Base-by-base conservation (phyloP, 2,797 vertebrate genomes). In the Sebastiscus albofasciatus region DNA sequence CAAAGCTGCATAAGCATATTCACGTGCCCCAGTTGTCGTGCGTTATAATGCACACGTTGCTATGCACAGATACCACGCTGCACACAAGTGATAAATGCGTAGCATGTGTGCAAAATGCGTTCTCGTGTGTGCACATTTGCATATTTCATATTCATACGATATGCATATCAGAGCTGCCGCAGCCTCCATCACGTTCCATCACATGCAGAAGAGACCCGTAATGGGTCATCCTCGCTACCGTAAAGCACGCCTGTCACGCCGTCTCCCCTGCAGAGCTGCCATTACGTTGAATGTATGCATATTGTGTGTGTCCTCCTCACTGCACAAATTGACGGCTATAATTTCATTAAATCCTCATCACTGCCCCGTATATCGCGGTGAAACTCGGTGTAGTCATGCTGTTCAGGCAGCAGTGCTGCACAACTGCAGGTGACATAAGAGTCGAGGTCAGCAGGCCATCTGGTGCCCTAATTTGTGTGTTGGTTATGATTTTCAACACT, bases 281-380 rank as follows among this genome's bases (percentile, higher is more conserved):
- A 62, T 42, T 66, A 29, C 26, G 8, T 7, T 62, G 13, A 66
- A 34, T 18, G n/a, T 60, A 66, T 29, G 54, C 26, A 65, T 7
- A 52, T n/a, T 14, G 8, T 16, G 9, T 34, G 36, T 26, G 65
- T 74, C 68, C 46, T 16, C 46, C 58, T 79, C 75, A 16, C 58
- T 16, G 58, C 29, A 58, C 60, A 71, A 58, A 64, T 10, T 67
- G 46, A 71, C 67, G 72, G 59, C 73, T 26, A 4, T 76, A 72
- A 91, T 84, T 79, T 67, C 5, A 67, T 82, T 39, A 49, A 70
- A 77, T 83, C 59, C 62, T 62, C 46, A 58, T 72, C 27, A 31
- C 66, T 49, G 20, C 60, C 75, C 34, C 61, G 36, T 5, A 49
- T 72, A 55, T 72, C 72, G 56, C 2, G 4, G 20, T 8, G 22